Evolutionary conservation across 2,797 vertebrate species (phyloP), one percentile per base, ranked within the genome.

Genomic region (Petrocephalus schoutedeni): DNA sequence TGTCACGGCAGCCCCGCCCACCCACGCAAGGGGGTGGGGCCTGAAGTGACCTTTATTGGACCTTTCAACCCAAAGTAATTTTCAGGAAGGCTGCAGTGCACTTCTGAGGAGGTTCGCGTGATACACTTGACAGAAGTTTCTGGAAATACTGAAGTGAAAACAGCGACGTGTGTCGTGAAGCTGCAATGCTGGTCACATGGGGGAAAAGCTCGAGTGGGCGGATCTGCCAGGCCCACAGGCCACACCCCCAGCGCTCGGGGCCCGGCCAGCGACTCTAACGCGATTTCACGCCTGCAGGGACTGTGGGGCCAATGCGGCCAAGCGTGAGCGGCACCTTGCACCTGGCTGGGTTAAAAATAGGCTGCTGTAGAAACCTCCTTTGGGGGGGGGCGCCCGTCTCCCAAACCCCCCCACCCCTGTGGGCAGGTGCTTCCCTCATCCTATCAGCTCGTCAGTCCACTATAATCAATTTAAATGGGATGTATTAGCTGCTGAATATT

Each of bases 401-500:
- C 53, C 45, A 87, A 87, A 85, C 87, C 59, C 88, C 88, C 86
- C 84, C 88, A 56, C 86, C 87, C 86, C 86, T 94, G 93, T 92
- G 86, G 88, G 92, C 94, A 95, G 93, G 94, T 95, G 94, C 92
- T 93, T 89, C 87, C 90, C 91, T 93, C 92, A 92, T 92, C 92
- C 92, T 88, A 89, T 91, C 90, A 93, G 93, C 91, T 92, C 92
- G 86, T 86, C 88, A 92, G 91, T 91, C 92, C 91, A 93, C 93
- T 93, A 94, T 93, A 95, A 96, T 95, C 95, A 95, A 95, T 95
- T 96, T 95, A 95, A 94, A 21, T 93, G 94, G 93, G 91, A 94
- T 91, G 93, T 93, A 95, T 95, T 94, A 95, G 95, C 95, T 94
- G 94, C 95, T 93, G 95, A 95, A 95, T 94, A 95, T 95, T 95